phyloP scores from a whole-genome alignment of 2,888 invertebrate species.

The Trissonchulus latispiculum region DNA sequence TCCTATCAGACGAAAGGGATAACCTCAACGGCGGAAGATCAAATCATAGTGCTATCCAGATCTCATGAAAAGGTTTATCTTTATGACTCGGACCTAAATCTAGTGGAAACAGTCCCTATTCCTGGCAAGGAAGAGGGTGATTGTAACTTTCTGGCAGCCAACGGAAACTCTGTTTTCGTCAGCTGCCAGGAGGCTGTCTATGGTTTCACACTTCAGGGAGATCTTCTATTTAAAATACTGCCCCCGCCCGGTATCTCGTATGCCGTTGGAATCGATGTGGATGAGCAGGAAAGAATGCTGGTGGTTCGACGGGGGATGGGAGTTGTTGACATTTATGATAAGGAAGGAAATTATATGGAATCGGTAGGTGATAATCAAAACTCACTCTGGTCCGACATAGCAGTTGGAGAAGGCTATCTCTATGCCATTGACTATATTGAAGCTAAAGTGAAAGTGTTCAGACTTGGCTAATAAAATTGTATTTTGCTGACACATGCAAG shows the following conservation, averaged over 20 bases:
- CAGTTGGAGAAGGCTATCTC: constrained; percentile 15
- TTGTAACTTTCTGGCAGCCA: constrained; percentile 23
- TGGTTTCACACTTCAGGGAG: constrained; percentile 16
- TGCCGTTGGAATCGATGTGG: constrained; percentile 21
- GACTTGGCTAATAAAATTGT: neutral
- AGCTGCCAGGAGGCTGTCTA: constrained; percentile 21
- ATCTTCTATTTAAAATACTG: neutral
- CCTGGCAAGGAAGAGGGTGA: constrained; percentile 6
- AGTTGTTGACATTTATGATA: constrained; percentile 22
- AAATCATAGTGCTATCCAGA: constrained; percentile 22
- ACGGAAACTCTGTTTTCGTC: constrained; percentile 5
- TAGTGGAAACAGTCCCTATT: constrained; percentile 14
- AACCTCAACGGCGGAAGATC: neutral
- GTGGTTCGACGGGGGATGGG: constrained; percentile 20
- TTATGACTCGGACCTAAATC: constrained; percentile 18
- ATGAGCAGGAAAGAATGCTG: constrained; percentile 1
- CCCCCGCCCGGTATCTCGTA: constrained; percentile 14
- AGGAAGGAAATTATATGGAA: constrained; percentile 10
- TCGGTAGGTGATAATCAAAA: constrained; percentile 16
- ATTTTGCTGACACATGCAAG: neutral
- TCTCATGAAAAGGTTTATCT: constrained; percentile 22
- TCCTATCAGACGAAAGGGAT: constrained; percentile 3
- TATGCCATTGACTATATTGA: constrained; percentile 24
- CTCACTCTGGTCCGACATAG: constrained; percentile 24
- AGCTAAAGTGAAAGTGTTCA: constrained; percentile 18